Base-by-base conservation (phyloP, 2,888 invertebrate species). In the Phortica magna region DNA sequence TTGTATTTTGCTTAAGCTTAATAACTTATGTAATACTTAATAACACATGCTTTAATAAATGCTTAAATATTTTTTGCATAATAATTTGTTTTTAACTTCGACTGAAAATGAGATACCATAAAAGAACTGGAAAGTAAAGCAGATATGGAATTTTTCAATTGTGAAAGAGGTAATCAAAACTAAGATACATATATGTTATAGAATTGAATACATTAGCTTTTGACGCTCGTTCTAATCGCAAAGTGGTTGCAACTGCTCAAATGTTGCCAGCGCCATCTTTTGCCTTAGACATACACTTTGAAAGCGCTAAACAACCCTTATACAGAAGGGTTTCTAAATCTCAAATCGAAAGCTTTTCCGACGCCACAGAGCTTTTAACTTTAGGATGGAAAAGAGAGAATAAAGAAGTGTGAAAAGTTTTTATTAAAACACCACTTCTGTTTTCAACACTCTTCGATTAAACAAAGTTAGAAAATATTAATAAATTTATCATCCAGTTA, bases 291-390 rank as follows among this genome's bases (percentile, higher is more conserved):
- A 67, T 7, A 75, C 42, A 88, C 78, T 72, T 7, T 0, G 55
- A 71, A 76, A 76, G 79, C 43, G 76, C 80, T 75, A 80, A 48
- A 74, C 61, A 75, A 53, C 67, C 67, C 65, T n/a, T 55, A 12
- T 65, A 65, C 77, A 76, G 81, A 84, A 75, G 83, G 83, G 82
- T 86, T 77, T 84, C 88, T 88, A 88, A 88, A 81, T 81, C 82
- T 84, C 88, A 85, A 85, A 88, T 82, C 76, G 77, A 72, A 87
- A 87, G 88, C 88, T 88, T 88, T 77, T 73, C 31, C 10, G 31
- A 12, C 31, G 55, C 7, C 9, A 41, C 17, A 72, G 74, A 88
- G 88, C 87, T 88, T 84, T 88, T 55, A 80, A 77, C 79, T 80
- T 81, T 79, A 61, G 65, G 0, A 14, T 53, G 70, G 53, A 31